Base-by-base conservation (phyloP, 2,113 vertebrate genomes). In the Cavia aperea region DNA sequence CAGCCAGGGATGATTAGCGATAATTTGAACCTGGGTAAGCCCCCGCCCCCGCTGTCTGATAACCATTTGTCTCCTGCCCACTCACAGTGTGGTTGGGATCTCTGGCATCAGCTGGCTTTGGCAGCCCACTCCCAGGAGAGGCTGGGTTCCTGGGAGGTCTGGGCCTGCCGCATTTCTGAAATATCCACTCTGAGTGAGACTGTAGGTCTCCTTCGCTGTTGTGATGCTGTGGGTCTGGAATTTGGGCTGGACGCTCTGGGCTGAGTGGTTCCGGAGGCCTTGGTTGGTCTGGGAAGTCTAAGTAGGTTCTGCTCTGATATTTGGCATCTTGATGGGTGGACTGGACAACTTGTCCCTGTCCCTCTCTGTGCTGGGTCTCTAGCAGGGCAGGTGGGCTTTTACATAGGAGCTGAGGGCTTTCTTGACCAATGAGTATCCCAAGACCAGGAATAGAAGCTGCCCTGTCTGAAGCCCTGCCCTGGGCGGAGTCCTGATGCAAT, bases 1-100 rank as follows among this genome's bases (percentile, higher is more conserved):
- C 81, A 97, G 95, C 73, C 94, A 94, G 91, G 83, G 94, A 75
- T 93, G 92, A 97, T 96, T 96, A 96, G 96, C 73, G 89, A 94
- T 97, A 81, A 97, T 96, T 96, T 97, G 95, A 97, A 95, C 94
- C 93, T 46, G 68, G 31, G 33, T 86, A 86, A 39, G 33, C 18
- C 46, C 75, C 65, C 26, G 49, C 16, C n/a, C 21, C 79, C 51
- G 72, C 13, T 65, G 86, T 89, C 81, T 0, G 1, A 31, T 33
- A 65, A 62, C 77, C 73, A 81, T 63, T 46, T 92, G 89, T 68
- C 75, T 84, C 46, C 43, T 31, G 7, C 39, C 54, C 26, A 15
- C 83, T 86, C 51, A 6, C 60, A 73, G 63, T 21, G 81, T 5
- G 26, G 23, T 14, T 18, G 86, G 83, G 73, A 46, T 72, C 62